Percentiles rank a stretch among this genome's conserved stretches.
These are phyloP conservation scores for Garra rufa DNA, from an alignment of 2,113 vertebrate species.

Conservation along the genomic window DNA sequence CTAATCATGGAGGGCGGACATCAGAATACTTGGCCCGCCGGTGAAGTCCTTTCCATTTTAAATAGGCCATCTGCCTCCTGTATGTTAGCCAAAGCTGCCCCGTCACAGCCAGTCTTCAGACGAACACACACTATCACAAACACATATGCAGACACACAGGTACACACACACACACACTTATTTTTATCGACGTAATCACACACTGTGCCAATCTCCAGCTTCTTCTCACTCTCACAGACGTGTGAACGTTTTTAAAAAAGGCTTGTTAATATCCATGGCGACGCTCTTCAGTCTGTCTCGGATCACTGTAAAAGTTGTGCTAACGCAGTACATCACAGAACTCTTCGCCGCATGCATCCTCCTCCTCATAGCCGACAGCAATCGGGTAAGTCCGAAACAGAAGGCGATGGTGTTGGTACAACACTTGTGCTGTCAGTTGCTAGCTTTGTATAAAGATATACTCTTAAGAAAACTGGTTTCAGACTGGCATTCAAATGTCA, in stretches of 20 bases:
- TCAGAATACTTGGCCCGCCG: constrained; percentile 29
- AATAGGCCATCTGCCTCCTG: constrained; percentile 50
- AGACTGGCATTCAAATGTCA: neutral
- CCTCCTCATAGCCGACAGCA: neutral
- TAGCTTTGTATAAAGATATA: neutral
- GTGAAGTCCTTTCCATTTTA: constrained; percentile 46
- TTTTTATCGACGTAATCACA: constrained; percentile 12
- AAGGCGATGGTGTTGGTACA: neutral
- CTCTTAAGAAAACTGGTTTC: neutral
- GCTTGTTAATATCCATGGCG: constrained; percentile 49
- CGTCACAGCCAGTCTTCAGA: constrained; percentile 34
- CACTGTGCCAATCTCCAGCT: constrained; percentile 43
- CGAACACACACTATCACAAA: constrained; percentile 23
- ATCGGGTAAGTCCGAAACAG: neutral
- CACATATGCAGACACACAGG: constrained; percentile 36
- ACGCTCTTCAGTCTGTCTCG: constrained; percentile 35
- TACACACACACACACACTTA: constrained; percentile 7
- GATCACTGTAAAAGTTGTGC: constrained; percentile 26
- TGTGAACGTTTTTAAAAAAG: constrained; percentile 21
- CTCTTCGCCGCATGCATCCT: neutral
- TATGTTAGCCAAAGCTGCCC: constrained; percentile 39
- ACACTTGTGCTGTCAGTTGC: neutral
- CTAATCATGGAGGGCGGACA: constrained; percentile 38
- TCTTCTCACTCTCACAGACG: constrained; percentile 43
- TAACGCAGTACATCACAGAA: constrained; percentile 10